Evolutionary conservation across 1,140 invertebrate species (phyloP).

Genomic region (Calliopsis andreniformis): DNA sequence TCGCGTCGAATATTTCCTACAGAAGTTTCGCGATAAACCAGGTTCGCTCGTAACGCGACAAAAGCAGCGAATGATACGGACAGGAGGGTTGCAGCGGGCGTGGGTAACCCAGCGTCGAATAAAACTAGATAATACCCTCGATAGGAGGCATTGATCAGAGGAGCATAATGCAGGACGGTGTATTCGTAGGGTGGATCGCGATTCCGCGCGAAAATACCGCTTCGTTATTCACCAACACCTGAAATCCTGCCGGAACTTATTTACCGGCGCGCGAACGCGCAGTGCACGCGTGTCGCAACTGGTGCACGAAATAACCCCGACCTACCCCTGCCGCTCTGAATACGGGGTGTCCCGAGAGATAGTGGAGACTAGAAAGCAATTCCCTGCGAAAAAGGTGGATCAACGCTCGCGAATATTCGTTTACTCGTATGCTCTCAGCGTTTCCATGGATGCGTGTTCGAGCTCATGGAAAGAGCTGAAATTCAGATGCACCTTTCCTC

Average conservation of each 20-base stretch:
- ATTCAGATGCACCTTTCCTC: no score
- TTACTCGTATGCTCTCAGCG: no score
- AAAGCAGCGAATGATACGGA: constrained; percentile 48
- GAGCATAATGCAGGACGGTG: constrained; percentile 23
- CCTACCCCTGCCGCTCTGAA: no score
- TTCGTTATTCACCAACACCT: constrained; percentile 16
- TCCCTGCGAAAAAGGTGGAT: no score
- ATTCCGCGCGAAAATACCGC: constrained; percentile 25
- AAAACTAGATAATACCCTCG: constrained; percentile 54
- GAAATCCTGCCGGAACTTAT: not conserved
- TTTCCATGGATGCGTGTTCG: no score
- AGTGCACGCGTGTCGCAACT: no score
- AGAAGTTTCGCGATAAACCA: constrained; percentile 42
- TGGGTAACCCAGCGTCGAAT: constrained; percentile 25
- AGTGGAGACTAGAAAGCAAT: no score
- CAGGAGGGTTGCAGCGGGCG: constrained; percentile 14
- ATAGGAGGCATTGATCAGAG: constrained; percentile 49
- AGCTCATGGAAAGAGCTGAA: no score
- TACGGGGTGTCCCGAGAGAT: no score
- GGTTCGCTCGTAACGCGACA: constrained; percentile 38
- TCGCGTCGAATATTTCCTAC: constrained; percentile 31
- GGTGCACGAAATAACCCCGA: no score
- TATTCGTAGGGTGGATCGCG: not conserved
- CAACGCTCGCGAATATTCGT: no score
- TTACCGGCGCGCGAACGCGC: no score